Percentiles rank a stretch among this genome's conserved stretches.
Evolutionary conservation across 1,140 invertebrate species (phyloP).

Genomic region (roundworm (Caenorhabditis elegans)): WBcel235 BX284603.4:3418001-3418500

Average conservation of each 20-base stretch:
- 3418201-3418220: background rate
- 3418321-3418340: background rate
- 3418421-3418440: conserved; percentile 7
- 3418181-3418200: background rate
- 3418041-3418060: background rate
- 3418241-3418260: background rate
- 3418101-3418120: background rate
- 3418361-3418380: background rate
- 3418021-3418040: background rate
- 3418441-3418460: background rate
- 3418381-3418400: background rate
- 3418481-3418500: background rate
- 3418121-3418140: background rate
- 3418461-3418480: background rate
- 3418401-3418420: background rate
- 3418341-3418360: background rate
- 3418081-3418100: background rate
- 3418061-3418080: background rate
- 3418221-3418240: background rate
- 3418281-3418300: background rate
- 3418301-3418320: conserved; percentile 22
- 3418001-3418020: background rate
- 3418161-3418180: background rate
- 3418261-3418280: background rate
- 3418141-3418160: background rate